Conservation (phyloP, 2,888 invertebrate genomes). For the Xestia c-nigrum region DNA sequence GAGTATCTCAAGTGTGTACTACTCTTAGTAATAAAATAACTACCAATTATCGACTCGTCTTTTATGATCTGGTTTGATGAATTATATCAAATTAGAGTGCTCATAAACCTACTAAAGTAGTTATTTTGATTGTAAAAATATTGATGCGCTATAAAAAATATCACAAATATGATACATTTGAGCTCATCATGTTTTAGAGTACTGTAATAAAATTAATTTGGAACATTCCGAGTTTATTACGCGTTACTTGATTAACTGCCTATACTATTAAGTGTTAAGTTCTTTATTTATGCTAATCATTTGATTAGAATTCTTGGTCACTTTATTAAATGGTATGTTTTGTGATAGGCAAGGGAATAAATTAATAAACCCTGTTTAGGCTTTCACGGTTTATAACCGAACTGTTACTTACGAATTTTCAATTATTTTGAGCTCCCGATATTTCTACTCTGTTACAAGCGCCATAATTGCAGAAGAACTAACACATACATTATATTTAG, state of each 20-base stretch:
- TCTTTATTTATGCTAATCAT: slow-evolving; percentile 52
- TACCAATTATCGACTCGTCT: slow-evolving; percentile 65
- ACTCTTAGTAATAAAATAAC: slow-evolving; percentile 64
- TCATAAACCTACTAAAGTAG: slow-evolving; percentile 70
- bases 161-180: slow-evolving; percentile 67
- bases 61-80: slow-evolving; percentile 70
- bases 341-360: slow-evolving; percentile 7
- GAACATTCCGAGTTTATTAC: slow-evolving; percentile 51
- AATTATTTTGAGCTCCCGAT: too few species aligned
- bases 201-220: slow-evolving; percentile 58
- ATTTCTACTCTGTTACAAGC: too few species aligned
- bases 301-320: slow-evolving; percentile 34
- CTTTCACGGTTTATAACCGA: too few species aligned
- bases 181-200: slow-evolving; percentile 67
- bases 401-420: too few species aligned
- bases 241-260: slow-evolving; percentile 47
- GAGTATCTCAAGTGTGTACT: slow-evolving; percentile 29
- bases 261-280: slow-evolving; percentile 40
- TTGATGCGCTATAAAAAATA: slow-evolving; percentile 69
- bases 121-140: slow-evolving; percentile 71
- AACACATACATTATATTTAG: too few species aligned
- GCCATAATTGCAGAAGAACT: too few species aligned
- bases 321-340: slow-evolving; percentile 31
- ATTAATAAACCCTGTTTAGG: not conserved
- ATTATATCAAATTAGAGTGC: slow-evolving; percentile 69